Percentiles rank a stretch among this genome's conserved stretches.
Evolutionary conservation across 2,797 vertebrate genomes (phyloP).

Genomic region (Karalla daura): DNA sequence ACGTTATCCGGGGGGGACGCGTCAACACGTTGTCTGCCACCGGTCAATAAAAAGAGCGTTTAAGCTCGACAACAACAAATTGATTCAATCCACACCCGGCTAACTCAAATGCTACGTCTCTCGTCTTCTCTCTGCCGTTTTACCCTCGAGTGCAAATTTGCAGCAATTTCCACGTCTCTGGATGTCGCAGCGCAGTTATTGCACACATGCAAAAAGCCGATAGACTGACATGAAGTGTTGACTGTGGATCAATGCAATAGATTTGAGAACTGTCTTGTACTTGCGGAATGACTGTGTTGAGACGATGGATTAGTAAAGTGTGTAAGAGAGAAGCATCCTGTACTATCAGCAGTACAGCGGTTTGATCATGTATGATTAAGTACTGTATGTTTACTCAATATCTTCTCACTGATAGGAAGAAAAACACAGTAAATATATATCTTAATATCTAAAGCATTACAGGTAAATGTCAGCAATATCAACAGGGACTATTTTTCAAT

Average conservation of each 20-base stretch:
- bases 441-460: too few species aligned
- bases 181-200: not conserved
- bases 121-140: slow-evolving; percentile 13
- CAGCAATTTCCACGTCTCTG: not conserved
- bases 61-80: slow-evolving; percentile 51
- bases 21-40: slow-evolving; percentile 34
- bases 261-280: too few species aligned
- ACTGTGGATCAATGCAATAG: not conserved
- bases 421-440: not conserved
- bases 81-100: slow-evolving; percentile 58
- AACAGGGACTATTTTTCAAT: not conserved
- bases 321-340: not conserved
- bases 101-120: slow-evolving; percentile 14
- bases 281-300: not conserved
- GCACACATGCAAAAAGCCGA: not conserved
- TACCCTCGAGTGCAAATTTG: not conserved
- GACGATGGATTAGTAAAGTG: not conserved
- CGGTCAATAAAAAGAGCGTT: slow-evolving; percentile 43
- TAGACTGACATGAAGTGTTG: not conserved
- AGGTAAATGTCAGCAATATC: not conserved
- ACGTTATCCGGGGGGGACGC: slow-evolving; percentile 25
- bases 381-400: not conserved
- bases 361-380: not conserved
- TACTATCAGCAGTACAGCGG: not conserved
- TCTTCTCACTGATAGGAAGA: not conserved